Evolutionary conservation across 30 jellyfish, hydroid and myxozoan species (phyloP), one percentile per base, ranked within the genome.

Genomic region (Euphysa ruthae): DNA sequence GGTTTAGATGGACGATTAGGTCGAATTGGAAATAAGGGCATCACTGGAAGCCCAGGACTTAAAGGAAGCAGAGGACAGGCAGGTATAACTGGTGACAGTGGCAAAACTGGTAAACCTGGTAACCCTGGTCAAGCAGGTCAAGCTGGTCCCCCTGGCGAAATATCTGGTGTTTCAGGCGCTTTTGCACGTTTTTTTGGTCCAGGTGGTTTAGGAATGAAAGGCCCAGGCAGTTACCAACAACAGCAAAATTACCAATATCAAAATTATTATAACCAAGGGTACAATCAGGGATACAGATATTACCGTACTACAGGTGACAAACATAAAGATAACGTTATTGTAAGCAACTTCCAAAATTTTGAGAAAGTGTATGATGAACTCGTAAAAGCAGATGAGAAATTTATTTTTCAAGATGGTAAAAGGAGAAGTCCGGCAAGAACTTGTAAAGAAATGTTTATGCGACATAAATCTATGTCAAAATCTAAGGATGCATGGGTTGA

Each of bases 1-100:
- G 96, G 96, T 33, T 79, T 78, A 7, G 94, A 78, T 35, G 96
- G 96, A 49, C 75, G 92, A 32, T 87, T 60, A 42, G 96, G 96
- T 55, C 85, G 94, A 6, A 69, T 72, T 30, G 96, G 96, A 21
- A 81, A 84, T 65, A 70, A 74, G 35, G 80, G 80, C 49, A 30
- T 42, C 38, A 22, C 21, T 51, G 80, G 80, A 68, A 35, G 30
- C 3, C 50, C 28, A 3, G 80, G 80, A 20, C 74, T 54, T 43
- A 28, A 49, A 49, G 80, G 80, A 5, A 68, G 50, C 49, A 51
- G 75, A 7, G 80, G 80, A 43, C 73, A 44, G 49, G 15, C 58
- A 21, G 80, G 80, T 22, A 1, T 30, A 10, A 31, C 13, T 20
- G 80, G 80, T 19, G 80, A 68, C 21, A 19, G 19, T 49, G 80